Conservation (phyloP, 2,888 invertebrate genomes). For the Ochropleura plecta region DNA sequence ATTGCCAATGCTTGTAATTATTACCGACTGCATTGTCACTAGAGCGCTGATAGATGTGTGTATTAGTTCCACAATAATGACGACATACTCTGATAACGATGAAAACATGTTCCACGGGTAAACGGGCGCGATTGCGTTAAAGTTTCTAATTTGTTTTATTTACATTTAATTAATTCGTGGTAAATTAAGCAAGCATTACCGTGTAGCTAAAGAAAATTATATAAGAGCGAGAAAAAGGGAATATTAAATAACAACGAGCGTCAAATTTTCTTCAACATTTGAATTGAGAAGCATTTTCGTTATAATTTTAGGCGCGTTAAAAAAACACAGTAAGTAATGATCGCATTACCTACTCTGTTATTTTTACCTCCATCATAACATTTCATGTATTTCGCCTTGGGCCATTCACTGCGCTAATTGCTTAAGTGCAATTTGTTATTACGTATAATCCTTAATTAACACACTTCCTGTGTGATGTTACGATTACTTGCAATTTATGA, state of each 20-base stretch:
- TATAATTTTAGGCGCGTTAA: constrained; percentile 33
- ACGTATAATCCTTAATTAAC: constrained; percentile 78
- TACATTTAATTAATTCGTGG: constrained; percentile 44
- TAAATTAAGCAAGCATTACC: constrained; percentile 12
- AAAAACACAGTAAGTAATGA: constrained; percentile 20
- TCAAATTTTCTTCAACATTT: constrained; percentile 23
- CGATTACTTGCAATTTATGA: constrained; percentile 71
- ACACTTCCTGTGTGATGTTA: constrained; percentile 76
- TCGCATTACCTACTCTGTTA: constrained; percentile 8
- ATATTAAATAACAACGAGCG: constrained; percentile 8
- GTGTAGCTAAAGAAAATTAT: constrained; percentile 12
- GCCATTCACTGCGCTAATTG: constrained; percentile 75
- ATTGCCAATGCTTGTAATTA: constrained; percentile 31
- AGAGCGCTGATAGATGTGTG: constrained; percentile 79
- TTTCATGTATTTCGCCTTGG: constrained; percentile 74
- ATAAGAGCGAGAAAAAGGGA: constrained; percentile 28
- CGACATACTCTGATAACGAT: constrained; percentile 87
- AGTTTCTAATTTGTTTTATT: constrained; percentile 59
- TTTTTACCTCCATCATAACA: constrained; percentile 57
- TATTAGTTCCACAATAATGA: constrained; percentile 82
- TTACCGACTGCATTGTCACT: constrained; percentile 65
- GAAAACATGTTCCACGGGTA: constrained; percentile 75
- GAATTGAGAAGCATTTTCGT: constrained; percentile 16
- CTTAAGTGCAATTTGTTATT: constrained; percentile 76
- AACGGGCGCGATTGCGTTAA: constrained; percentile 56